Evolutionary conservation across 2,888 invertebrate genomes (phyloP), one percentile per base, ranked within the genome.

Genomic region (Philopedon plagiatum): DNA sequence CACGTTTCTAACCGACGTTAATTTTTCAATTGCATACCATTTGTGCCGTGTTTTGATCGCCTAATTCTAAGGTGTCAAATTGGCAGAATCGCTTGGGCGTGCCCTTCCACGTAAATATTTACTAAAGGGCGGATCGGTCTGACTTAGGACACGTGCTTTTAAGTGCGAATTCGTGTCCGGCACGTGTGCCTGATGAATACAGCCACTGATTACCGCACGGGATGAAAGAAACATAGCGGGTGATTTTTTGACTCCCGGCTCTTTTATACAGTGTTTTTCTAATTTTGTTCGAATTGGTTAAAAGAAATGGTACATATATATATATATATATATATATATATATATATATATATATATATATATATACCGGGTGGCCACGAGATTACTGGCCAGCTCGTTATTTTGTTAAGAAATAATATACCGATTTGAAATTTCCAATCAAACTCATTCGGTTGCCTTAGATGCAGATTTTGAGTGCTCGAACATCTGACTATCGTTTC

Each of bases 61-160:
- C 57, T 60, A 60, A 60, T 60, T 37, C 13, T 8, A 60, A n/a
- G 60, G 23, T 71, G 71, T 71, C 71, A 71, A 71, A 71, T 71
- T 71, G 71, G 71, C 66, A 51, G 71, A 71, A 71, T 71, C 66
- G 71, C 23, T 32, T 66, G 66, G 71, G 71, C 66, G 71, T 65
- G 71, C 34, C 54, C 23, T 4, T 44, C 71, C 66, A 34, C 32
- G 71, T 71, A 71, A 71, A 71, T 71, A 71, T 71, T 71, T 71
- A 71, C 71, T 63, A 46, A 41, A 57, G 58, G 69, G 69, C 63
- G 62, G 57, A 56, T 18, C 46, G 9, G n/a, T 41, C 5, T 11
- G 5, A 37, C 46, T 34, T 56, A 34, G 13, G 63, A 46, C 69
- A 63, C 69, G 69, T 70, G 69, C 37, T 11, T 15, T 58, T 70